Percentiles rank a stretch among this genome's conserved stretches.
Conservation (phyloP, 2,888 invertebrate genomes). For the Hoplodrina ambigua region DNA sequence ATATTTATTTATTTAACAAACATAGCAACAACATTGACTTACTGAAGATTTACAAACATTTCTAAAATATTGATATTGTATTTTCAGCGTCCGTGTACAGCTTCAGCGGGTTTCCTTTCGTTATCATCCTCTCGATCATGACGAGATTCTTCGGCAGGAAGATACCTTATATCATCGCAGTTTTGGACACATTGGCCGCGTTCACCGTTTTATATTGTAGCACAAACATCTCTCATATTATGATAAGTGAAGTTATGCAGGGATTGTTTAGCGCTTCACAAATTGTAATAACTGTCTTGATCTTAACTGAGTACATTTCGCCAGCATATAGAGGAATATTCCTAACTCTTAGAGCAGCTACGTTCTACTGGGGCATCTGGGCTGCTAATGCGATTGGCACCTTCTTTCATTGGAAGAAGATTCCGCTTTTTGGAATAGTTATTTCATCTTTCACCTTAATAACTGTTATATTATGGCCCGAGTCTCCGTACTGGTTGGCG, state of each 20-base stretch:
- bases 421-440: slow-evolving; percentile 60
- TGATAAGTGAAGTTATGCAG: slow-evolving; percentile 63
- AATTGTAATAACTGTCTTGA: slow-evolving; percentile 47
- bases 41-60: no score
- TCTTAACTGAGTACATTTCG: slow-evolving; percentile 69
- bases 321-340: slow-evolving; percentile 70
- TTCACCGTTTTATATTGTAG: slow-evolving; percentile 63
- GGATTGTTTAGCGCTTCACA: slow-evolving; percentile 46
- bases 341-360: slow-evolving; percentile 65
- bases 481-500: slow-evolving; percentile 72
- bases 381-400: slow-evolving; percentile 69
- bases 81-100: slow-evolving; percentile 46
- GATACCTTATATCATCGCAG: slow-evolving; percentile 51
- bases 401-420: slow-evolving; percentile 67
- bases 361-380: slow-evolving; percentile 68
- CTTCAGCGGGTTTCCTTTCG: slow-evolving; percentile 64
- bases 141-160: slow-evolving; percentile 63
- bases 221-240: slow-evolving; percentile 57
- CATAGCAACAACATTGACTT: no score
- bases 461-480: slow-evolving; percentile 54
- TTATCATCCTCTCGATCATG: slow-evolving; percentile 59
- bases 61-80: background rate
- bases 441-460: slow-evolving; percentile 55
- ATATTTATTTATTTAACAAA: no score
- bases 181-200: slow-evolving; percentile 48